Evolutionary conservation across 1,140 invertebrate species (phyloP), one percentile per base, ranked within the genome.

Genomic region (Drosophila carrolli): DNA sequence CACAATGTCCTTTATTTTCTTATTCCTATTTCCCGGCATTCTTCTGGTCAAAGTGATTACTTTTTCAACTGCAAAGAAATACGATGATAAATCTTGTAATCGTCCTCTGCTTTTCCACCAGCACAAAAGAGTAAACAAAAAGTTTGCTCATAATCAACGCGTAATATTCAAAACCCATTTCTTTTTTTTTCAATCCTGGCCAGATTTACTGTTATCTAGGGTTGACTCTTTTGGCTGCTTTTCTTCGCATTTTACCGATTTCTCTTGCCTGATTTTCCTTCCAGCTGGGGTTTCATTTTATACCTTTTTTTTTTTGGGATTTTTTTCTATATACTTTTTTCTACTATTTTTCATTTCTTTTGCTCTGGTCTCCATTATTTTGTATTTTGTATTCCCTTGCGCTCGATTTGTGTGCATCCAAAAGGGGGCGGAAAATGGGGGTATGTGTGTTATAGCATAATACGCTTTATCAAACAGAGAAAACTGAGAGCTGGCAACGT

Each of bases 351-450:
- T 38, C 27, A 29, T 6, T 62, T 60, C 32, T 50, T 9, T 19
- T 32, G 7, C 41, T 59, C 54, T 51, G 48, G 55, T 56, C 72
- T 62, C 54, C 71, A 83, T 84, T 71, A 84, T 83, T 82, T 82
- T 81, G 58, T 74, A 82, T 78, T 82, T 83, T 84, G 56, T 85
- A 81, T 81, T 80, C 75, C 62, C 77, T 67, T 58, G 66, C 58
- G 79, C 79, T 81, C 70, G 68, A 75, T 66, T 81, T 81, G 65
- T 71, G 67, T 71, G 67, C 67, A 71, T 71, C 65, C 65, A 46
- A 55, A 10, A n/a, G 14, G 59, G 27, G 11, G 13, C 1, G 14
- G n/a, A 9, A 44, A 4, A 37, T 37, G 40, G 11, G 48, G 9
- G 38, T 23, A 48, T 35, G 35, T 66, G 71, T 66, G 19, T 66